Evolutionary conservation across 2,113 vertebrate species (phyloP), one percentile per base, ranked within the genome.

Genomic region (Cyanistes caeruleus): DNA sequence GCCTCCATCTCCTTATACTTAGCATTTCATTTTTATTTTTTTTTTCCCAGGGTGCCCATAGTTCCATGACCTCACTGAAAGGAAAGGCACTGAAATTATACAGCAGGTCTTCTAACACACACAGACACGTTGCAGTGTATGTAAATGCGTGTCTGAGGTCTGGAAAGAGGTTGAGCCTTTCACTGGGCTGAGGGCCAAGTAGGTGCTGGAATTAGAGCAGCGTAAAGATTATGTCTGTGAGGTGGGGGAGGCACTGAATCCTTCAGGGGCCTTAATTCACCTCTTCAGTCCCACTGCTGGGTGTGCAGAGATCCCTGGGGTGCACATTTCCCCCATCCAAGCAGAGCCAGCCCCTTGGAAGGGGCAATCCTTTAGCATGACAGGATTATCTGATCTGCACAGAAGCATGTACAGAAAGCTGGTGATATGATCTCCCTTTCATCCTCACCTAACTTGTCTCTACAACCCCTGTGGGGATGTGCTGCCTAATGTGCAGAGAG

Each of bases 201-300:
- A 93, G 92, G 64, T 95, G 60, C 59, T 83, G 82, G 84, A 83
- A 93, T 83, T 76, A 95, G 78, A 96, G 78, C 70, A 55, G 75
- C 3, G 43, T 83, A 85, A 92, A 96, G 87, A 88, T 89, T 93
- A 59, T n/a, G 72, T 55, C 84, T 91, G 78, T 35, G 67, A 75
- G 77, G 39, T 62, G 63, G 25, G 28, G 55, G 70, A 92, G 39
- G 23, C 51, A 55, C 0, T 41, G 78, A 65, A 41, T 52, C 33
- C 7, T 87, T 75, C 35, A 43, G 52, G 68, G 56, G 15, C 8
- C 35, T 55, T 58, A 67, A 59, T 10, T 35, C 14, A 74, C n/a
- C 43, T 53, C 37, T 72, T 65, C 30, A 33, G 62, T 35, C 5
- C 0, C 0, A 0, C 5, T 44, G 13, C 11, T 33, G 37, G 39